A percentile compares a stretch with the other conserved stretches of the same genome.
phyloP scores from a whole-genome alignment of 2,888 invertebrate species.

The Hydrotaea diabolus region DNA sequence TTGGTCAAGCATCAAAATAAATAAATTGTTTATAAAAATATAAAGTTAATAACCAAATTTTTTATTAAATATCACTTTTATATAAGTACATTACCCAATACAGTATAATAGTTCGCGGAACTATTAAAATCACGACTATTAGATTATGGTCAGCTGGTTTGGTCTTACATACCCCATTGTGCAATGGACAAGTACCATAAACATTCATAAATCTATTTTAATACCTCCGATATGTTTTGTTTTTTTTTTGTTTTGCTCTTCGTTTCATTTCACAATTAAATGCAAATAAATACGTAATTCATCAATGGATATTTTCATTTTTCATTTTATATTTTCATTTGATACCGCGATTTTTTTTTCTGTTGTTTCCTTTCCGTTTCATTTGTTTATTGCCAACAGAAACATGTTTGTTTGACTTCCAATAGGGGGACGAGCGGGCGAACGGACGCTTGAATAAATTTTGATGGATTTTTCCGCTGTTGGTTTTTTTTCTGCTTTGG shows the following conservation, averaged over 20 bases:
- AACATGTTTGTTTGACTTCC: background rate
- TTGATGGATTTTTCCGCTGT: background rate
- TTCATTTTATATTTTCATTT: slow-evolving; percentile 19
- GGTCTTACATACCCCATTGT: background rate
- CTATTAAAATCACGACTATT: too few species aligned
- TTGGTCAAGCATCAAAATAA: too few species aligned
- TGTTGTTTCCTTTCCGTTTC: slow-evolving; percentile 25
- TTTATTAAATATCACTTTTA: too few species aligned
- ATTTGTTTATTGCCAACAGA: background rate
- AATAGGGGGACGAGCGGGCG: too few species aligned
- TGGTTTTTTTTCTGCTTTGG: background rate
- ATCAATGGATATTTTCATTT: slow-evolving; percentile 55
- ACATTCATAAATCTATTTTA: slow-evolving; percentile 27
- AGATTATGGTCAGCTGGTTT: too few species aligned
- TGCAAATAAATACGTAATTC: slow-evolving; percentile 61
- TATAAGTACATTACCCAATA: too few species aligned
- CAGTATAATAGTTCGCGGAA: too few species aligned
- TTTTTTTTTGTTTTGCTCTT: background rate
- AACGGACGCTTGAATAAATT: too few species aligned
- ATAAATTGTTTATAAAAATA: too few species aligned
- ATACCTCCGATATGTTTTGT: slow-evolving; percentile 1
- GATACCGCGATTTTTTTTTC: slow-evolving; percentile 20
- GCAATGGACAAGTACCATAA: background rate
- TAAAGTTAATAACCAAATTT: too few species aligned
- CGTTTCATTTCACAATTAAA: slow-evolving; percentile 52